Base-by-base conservation (phyloP, 2,888 invertebrate species). In the Elegia similella region DNA sequence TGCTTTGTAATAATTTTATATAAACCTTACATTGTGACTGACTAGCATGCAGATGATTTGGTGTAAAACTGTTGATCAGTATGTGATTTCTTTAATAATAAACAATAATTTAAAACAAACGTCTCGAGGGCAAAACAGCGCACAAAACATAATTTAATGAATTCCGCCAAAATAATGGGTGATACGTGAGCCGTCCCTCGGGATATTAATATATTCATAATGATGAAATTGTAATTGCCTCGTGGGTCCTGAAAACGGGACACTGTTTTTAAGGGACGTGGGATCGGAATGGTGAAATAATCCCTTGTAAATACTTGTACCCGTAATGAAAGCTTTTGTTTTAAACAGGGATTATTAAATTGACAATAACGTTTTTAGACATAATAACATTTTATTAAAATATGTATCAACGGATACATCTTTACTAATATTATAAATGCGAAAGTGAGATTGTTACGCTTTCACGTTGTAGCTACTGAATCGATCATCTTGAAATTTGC, bases 151-250 rank as follows among this genome's bases (percentile, higher is more conserved):
- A 52, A 42, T 52, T 42, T 52, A 42, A 52, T 52, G 42, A 52
- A 53, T 30, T 54, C 16, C 43, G 0, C 17, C 30, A 30, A 43
- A 29, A 54, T 48, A 44, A 54, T 54, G 53, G 30, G 13, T 29
- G 13, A 54, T 43, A 54, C 53, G 53, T 54, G 43, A 54, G 15
- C 15, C 15, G 30, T 32, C 53, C 32, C 53, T 15, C 12, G 15
- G 42, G 53, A 13, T 16, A 43, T 54, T 53, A 42, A 16, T 52
- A 13, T 52, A 53, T 54, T 54, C 30, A 15, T 54, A 54, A 54
- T 43, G 43, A 23, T 6, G 23, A 15, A 42, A 53, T 44, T 30
- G 8, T 44, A 16, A 30, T 32, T 32, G 15, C 48, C 30, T 30
- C 15, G 10, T 30, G 48, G 32, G 48, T 32, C 23, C 2, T 5